Conservation (phyloP, 2,797 vertebrate genomes). For the Iguana delicatissima region DNA sequence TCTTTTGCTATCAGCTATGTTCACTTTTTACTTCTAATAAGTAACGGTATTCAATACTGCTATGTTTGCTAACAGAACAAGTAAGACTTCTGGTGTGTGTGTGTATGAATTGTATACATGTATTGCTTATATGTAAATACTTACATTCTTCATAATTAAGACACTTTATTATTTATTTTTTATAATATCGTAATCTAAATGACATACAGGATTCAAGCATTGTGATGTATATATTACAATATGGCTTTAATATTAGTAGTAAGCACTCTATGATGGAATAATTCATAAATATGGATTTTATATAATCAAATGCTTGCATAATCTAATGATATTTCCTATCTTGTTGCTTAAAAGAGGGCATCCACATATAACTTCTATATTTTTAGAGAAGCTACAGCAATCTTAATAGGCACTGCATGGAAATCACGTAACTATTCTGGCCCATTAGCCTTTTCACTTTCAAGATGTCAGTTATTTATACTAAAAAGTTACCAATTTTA, state of each 20-base stretch:
- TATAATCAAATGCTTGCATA: constrained; percentile 30
- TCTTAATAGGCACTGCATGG: neutral
- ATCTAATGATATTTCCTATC: neutral
- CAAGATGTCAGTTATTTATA: neutral
- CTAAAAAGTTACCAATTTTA: neutral
- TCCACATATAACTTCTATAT: neutral
- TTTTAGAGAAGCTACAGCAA: neutral
- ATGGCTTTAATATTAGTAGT: neutral
- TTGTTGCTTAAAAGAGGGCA: neutral
- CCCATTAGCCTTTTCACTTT: neutral
- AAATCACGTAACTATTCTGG: constrained; percentile 18
- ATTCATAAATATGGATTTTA: constrained; percentile 19
- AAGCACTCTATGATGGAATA: neutral
- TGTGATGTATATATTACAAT: neutral
- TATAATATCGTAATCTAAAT: neutral
- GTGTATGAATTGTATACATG: no score
- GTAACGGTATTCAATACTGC: neutral
- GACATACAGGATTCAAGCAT: neutral
- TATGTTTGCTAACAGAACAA: neutral
- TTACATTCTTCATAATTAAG: neutral
- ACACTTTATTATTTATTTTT: neutral
- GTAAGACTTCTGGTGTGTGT: neutral
- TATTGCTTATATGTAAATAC: neutral
- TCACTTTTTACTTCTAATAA: neutral
- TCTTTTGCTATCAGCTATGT: neutral